A percentile compares a stretch with the other conserved stretches of the same genome.
These are phyloP conservation scores for Glareola pratincola DNA, from an alignment of 2,113 vertebrate genomes.

Conservation along the genomic window DNA sequence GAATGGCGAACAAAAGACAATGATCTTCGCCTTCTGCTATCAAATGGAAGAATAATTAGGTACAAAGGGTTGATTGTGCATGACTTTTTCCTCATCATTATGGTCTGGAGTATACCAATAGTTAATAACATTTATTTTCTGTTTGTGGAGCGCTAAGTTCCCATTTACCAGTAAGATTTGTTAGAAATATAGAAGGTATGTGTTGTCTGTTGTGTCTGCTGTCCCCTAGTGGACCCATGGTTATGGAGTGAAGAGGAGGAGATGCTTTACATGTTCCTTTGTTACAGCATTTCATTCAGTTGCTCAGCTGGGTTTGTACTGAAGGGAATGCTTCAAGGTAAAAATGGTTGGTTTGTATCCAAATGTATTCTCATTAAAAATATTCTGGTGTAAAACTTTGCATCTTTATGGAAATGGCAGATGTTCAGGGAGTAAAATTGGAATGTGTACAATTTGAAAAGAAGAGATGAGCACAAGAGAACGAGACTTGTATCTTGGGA, in stretches of 20 bases:
- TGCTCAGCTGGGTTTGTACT: neutral
- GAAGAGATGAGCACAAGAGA: neutral
- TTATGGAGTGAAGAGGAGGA: neutral
- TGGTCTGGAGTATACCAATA: neutral
- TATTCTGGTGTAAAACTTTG: neutral
- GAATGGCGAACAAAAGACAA: slow-evolving; percentile 85
- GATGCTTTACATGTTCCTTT: neutral
- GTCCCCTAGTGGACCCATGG: slow-evolving; percentile 33
- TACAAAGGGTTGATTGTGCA: slow-evolving; percentile 42
- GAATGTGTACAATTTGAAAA: neutral
- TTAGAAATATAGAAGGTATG: neutral
- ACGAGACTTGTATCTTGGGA: neutral
- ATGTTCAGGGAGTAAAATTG: neutral
- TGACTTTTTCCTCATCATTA: neutral
- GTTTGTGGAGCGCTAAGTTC: neutral
- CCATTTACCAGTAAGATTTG: neutral
- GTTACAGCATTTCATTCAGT: neutral
- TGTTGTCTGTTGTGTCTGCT: slow-evolving; percentile 32
- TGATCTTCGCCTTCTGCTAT: slow-evolving; percentile 88
- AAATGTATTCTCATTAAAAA: neutral
- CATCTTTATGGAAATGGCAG: neutral
- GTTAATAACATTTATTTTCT: neutral
- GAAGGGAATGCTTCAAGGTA: neutral
- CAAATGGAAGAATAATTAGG: slow-evolving; percentile 96
- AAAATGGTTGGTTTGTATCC: neutral